phyloP scores from a whole-genome alignment of 2,797 vertebrate species.

The Myotis daubentonii region DNA sequence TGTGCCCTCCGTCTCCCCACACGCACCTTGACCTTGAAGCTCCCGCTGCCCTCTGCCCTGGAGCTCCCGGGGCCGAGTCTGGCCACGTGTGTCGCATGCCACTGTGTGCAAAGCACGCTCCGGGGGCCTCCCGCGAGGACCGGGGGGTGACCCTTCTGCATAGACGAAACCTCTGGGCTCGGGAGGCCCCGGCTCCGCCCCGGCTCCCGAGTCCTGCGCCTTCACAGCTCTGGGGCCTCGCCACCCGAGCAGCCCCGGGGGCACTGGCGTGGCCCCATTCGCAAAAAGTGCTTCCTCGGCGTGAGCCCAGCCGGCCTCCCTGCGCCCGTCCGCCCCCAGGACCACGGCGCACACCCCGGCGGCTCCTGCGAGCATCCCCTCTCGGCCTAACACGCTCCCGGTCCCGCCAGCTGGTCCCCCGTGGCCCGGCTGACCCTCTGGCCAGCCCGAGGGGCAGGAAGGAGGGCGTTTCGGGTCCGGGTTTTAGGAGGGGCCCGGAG shows the following conservation, averaged over 20 bases:
- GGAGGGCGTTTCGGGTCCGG: not conserved
- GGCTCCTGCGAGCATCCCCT: rapidly evolving
- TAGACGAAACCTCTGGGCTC: not conserved
- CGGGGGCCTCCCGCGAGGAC: not conserved
- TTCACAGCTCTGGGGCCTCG: rapidly evolving
- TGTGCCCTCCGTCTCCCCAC: rapidly evolving
- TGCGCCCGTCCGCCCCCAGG: not conserved
- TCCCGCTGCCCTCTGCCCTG: not conserved
- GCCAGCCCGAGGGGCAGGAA: not conserved
- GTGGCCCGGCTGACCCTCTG: not conserved
- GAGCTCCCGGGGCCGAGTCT: not conserved
- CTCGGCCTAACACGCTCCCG: not conserved
- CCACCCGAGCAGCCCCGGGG: too few species aligned
- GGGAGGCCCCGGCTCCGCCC: rapidly evolving
- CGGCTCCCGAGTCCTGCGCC: not conserved
- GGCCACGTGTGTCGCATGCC: not conserved
- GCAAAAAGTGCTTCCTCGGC: not conserved
- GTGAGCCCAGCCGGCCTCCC: too few species aligned
- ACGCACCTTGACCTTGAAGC: not conserved
- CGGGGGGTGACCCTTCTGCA: rapidly evolving
- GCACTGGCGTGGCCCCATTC: too few species aligned
- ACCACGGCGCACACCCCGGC: rapidly evolving
- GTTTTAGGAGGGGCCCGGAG: not conserved
- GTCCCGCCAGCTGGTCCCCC: not conserved
- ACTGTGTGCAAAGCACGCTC: not conserved